A percentile compares a stretch with the other conserved stretches of the same genome.
These are phyloP conservation scores for Forbesichthys papilliferus DNA, from an alignment of 2,113 vertebrate species.

Conservation along the genomic window DNA sequence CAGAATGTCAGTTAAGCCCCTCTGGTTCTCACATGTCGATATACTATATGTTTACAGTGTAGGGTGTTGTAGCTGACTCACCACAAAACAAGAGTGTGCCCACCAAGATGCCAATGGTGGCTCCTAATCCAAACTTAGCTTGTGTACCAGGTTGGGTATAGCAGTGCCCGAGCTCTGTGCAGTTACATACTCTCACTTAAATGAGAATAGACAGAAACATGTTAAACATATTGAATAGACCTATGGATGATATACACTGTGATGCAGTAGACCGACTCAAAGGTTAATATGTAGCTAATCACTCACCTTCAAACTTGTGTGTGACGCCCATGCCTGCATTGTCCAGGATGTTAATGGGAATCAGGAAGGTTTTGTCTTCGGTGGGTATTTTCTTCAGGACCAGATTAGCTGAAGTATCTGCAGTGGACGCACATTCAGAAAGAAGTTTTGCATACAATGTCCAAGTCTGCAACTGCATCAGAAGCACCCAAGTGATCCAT, in stretches of 20 bases:
- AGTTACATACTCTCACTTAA: constrained; percentile 77
- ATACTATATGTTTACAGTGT: not conserved
- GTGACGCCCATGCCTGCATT: constrained; percentile 66
- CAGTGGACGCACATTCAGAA: constrained; percentile 9
- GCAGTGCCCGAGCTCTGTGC: constrained; percentile 77
- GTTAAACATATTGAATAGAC: not conserved
- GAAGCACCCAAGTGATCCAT: too few species aligned
- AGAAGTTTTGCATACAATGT: not conserved
- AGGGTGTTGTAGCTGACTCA: constrained; percentile 45
- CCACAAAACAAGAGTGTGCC: constrained; percentile 67
- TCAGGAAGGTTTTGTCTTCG: constrained; percentile 54
- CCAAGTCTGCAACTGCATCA: too few species aligned
- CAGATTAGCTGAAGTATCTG: constrained; percentile 67
- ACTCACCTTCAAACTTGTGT: constrained; percentile 67
- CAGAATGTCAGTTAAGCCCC: too few species aligned
- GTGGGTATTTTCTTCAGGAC: constrained; percentile 58
- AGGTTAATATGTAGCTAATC: not conserved
- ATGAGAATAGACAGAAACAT: constrained; percentile 10
- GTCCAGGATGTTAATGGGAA: constrained; percentile 72
- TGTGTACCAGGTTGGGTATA: constrained; percentile 45
- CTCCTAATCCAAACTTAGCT: constrained; percentile 11
- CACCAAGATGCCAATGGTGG: constrained; percentile 71
- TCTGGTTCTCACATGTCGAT: too few species aligned
- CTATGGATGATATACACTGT: not conserved
- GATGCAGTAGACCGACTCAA: not conserved